Evolutionary conservation across 2,113 vertebrate genomes (phyloP), one percentile per base, ranked within the genome.

Genomic region (Eclectus roratus): DNA sequence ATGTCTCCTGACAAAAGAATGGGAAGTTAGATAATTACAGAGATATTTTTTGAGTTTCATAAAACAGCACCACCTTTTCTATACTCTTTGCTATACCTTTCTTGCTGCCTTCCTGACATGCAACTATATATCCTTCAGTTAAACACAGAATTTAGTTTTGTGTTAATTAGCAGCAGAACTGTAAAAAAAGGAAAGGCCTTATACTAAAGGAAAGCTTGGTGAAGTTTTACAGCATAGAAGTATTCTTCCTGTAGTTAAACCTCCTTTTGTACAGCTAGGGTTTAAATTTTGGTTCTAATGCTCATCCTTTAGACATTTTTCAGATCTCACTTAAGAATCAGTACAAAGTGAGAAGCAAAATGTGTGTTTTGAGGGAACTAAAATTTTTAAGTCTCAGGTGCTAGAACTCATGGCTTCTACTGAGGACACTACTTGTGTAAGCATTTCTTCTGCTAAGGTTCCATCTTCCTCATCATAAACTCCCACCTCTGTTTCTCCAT

Each of bases 1-100:
- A 15, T 7, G 6, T 11, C 6, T 25, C 41, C 52, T 74, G 43
- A 61, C n/a, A 77, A 70, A 71, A 55, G 76, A 29, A 49, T 4
- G 13, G 13, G 18, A 15, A 3, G 25, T n/a, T 4, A 41, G 7
- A 15, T 17, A 71, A 41, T 66, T 56, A 33, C 0, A 43, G 37
- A 55, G 9, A 4, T 24, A 28, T 55, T 74, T 56, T 24, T 24
- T 44, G 55, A 8, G 25, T 33, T 63, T 82, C 33, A 63, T 41
- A 39, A 70, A 85, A 21, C 37, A 68, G 55, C 21, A 69, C 15
- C 43, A 64, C 31, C 11, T 80, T 49, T 50, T 55, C 25, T 52
- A 33, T 50, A 41, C 9, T 83, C 9, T 31, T 71, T 25, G 23
- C 13, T 71, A 3, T 10, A 29, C 14, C n/a, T 70, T 79, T 88